Evolutionary conservation across 1,140 invertebrate genomes (phyloP).

Genomic region (Lamellibrachia luymesi): DNA sequence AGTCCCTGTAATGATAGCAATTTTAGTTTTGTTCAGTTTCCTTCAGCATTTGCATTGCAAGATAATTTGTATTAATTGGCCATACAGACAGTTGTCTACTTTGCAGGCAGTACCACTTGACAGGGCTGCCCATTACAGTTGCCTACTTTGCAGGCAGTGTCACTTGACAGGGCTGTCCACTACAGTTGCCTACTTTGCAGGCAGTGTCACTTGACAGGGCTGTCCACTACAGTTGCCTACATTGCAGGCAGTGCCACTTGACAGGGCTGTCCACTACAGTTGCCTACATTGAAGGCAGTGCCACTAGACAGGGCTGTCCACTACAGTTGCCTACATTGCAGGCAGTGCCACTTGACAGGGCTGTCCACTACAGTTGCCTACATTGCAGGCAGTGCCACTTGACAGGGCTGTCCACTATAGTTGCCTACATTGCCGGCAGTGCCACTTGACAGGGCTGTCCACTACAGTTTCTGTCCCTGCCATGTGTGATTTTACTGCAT

Average conservation of each 20-base stretch:
- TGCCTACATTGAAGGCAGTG: not conserved
- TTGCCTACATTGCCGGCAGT: not conserved
- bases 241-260: no score
- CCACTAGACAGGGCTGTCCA: not conserved
- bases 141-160: no score
- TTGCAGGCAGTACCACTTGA: not conserved
- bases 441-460: not conserved
- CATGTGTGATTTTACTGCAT: not conserved
- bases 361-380: not conserved
- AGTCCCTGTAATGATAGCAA: not conserved
- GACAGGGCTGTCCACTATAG: not conserved
- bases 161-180: not conserved
- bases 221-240: not conserved
- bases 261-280: not conserved
- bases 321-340: not conserved
- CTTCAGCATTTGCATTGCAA: not conserved
- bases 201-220: not conserved
- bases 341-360: not conserved
- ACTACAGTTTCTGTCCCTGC: not conserved
- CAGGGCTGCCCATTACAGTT: not conserved
- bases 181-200: not conserved
- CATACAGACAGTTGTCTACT: not conserved
- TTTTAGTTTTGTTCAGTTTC: not conserved
- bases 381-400: no score
- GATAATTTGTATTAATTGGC: not conserved